These are phyloP conservation scores for Lepidothrix coronata DNA, from an alignment of 2,113 vertebrate genomes.

Conservation along the genomic window DNA sequence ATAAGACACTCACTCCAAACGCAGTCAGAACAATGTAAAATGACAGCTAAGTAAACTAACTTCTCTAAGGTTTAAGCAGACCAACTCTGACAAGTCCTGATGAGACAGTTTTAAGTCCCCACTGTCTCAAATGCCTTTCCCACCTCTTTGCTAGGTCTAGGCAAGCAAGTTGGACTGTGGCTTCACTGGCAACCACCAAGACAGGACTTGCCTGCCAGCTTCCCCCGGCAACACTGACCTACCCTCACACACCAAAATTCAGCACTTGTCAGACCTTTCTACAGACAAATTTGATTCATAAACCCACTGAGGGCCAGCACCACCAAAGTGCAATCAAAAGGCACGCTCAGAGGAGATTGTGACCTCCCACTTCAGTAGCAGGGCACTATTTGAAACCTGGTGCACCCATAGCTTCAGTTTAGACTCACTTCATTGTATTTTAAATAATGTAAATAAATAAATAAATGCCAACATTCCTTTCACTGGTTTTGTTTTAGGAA, in stretches of 20 bases:
- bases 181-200: neutral
- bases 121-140: neutral
- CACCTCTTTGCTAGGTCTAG: neutral
- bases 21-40: neutral
- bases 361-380: neutral
- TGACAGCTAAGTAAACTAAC: neutral
- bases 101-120: neutral
- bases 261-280: neutral
- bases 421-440: neutral
- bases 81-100: neutral
- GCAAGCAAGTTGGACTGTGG: neutral
- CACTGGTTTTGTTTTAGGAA: neutral
- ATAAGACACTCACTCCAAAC: neutral
- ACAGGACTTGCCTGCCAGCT: neutral
- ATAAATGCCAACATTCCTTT: neutral
- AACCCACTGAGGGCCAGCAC: neutral
- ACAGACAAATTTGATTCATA: neutral
- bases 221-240: neutral
- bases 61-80: neutral
- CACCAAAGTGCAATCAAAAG: neutral
- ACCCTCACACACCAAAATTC: neutral
- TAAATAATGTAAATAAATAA: neutral
- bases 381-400: neutral
- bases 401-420: neutral
- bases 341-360: neutral